Conservation (phyloP, 2,797 vertebrate species). For the Tauraco hartlaubi region DNA sequence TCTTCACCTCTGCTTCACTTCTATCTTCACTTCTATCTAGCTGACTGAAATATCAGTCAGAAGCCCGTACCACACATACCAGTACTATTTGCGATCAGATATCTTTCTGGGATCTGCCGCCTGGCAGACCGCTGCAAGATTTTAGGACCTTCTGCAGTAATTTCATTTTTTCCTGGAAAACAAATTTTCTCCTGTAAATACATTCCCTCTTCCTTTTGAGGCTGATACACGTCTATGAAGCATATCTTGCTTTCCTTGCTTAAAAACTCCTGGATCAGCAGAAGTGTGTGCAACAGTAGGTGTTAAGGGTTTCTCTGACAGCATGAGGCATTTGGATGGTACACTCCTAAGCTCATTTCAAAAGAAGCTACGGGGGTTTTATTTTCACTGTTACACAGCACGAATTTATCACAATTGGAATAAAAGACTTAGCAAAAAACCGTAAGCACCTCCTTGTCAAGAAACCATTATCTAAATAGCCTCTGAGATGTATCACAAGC, state of each 20-base stretch:
- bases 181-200: slow-evolving; percentile 10
- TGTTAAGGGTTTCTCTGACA: slow-evolving; percentile 18
- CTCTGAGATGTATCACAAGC: background rate
- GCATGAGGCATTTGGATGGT: slow-evolving; percentile 20
- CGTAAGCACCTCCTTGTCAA: slow-evolving; percentile 27
- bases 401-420: slow-evolving; percentile 54
- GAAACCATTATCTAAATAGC: slow-evolving; percentile 44
- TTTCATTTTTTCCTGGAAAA: background rate
- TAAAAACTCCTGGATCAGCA: slow-evolving; percentile 48
- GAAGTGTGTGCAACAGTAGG: slow-evolving; percentile 4
- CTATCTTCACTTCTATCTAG: slow-evolving; percentile 15
- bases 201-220: background rate
- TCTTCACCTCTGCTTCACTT: slow-evolving; percentile 6
- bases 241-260: slow-evolving; percentile 15
- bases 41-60: slow-evolving; percentile 2
- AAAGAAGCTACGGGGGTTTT: slow-evolving; percentile 4
- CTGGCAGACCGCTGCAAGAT: background rate
- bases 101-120: background rate
- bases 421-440: slow-evolving; percentile 35
- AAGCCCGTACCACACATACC: background rate
- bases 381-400: background rate
- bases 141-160: slow-evolving; percentile 15
- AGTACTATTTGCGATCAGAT: background rate
- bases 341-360: background rate
- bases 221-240: slow-evolving; percentile 35